Evolutionary conservation across 2,888 invertebrate species (phyloP), one percentile per base, ranked within the genome.

Genomic region (Nemapogon koenigi): DNA sequence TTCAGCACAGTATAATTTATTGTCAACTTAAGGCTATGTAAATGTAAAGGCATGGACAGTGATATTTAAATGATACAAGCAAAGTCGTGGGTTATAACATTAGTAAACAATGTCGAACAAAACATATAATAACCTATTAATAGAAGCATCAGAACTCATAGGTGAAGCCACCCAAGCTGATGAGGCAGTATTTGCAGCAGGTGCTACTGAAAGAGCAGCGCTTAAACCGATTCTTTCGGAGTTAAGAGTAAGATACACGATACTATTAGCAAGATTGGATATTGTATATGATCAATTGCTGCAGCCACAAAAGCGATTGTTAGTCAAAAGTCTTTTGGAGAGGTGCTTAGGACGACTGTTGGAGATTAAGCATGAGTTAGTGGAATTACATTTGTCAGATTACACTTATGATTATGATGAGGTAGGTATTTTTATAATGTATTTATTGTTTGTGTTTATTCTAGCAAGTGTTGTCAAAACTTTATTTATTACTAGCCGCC

Each of bases 291-390:
- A 97, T 53, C 95, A 95, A 72, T 82, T 94, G 50, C 79, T 95
- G 26, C 97, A 97, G 60, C 96, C 97, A 0, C 97, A 97, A 61
- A 97, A 97, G 61, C 81, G 94, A 18, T 60, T 88, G 35, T 75
- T 96, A n/a, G 82, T 96, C 1, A 82, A 83, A 43, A 82, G 87
- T 45, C 57, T 91, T 2, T 58, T 94, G 2, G 91, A 94, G 53
- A 83, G 87, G 0, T 85, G 87, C 28, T 75, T 95, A 39, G 95
- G 95, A 1, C 82, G 96, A 42, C 75, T 95, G 28, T 70, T 96
- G 18, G 97, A 97, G 62, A 68, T 97, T 4, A 94, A 94, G 57
- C 83, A 89, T 50, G 94, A 96, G 57, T 78, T 97, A 45, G 92
- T 95, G 0, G 90, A 92, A 51, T 81, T 94, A 11, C 90, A 94